A percentile compares a stretch with the other conserved stretches of the same genome.
Conservation (phyloP, 2,888 invertebrate species). For the Temnothorax rugatulus region DNA sequence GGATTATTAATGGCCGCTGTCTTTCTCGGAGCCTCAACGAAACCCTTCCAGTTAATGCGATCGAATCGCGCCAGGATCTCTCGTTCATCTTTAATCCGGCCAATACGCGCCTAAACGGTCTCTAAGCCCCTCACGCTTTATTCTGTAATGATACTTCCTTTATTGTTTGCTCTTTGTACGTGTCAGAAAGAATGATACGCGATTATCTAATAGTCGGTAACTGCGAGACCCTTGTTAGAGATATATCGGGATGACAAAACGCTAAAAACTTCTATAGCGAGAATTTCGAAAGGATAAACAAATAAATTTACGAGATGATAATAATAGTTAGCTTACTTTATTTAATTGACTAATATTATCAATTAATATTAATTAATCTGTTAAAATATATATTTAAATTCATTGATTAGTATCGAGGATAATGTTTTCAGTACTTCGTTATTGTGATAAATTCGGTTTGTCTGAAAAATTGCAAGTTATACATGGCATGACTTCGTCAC, state of each 20-base stretch:
- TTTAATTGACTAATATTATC: neutral
- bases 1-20: constrained; percentile 80
- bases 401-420: neutral
- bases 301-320: neutral
- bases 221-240: neutral
- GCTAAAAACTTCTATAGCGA: neutral
- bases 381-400: constrained; percentile 7
- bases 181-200: constrained; percentile 52
- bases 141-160: constrained; percentile 62
- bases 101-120: constrained; percentile 63
- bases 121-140: constrained; percentile 55
- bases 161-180: constrained; percentile 55
- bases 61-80: constrained; percentile 52
- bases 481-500: too few relatives aligned
- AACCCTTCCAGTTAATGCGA: constrained; percentile 63
- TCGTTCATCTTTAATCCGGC: constrained; percentile 64
- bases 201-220: constrained; percentile 51
- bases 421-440: neutral
- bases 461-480: neutral
- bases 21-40: constrained; percentile 64
- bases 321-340: neutral
- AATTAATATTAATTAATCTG: neutral
- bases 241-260: neutral
- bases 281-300: constrained; percentile 20
- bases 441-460: neutral